Base-by-base conservation (phyloP, 2,888 invertebrate species). In the Scrobipalpa costella region DNA sequence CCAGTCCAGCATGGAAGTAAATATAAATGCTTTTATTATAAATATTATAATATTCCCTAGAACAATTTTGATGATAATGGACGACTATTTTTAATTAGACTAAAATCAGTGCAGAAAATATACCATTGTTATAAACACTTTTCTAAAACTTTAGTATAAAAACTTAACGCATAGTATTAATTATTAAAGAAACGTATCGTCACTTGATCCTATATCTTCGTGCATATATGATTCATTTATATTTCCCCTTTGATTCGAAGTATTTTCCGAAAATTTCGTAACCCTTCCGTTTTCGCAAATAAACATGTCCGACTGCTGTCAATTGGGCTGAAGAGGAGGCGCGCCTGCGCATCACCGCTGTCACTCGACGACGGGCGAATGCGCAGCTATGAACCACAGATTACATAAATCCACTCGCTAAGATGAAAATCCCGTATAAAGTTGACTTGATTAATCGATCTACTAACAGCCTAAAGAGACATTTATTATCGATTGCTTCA, bases 331-430 rank as follows among this genome's bases (percentile, higher is more conserved):
- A 83, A 77, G 76, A 74, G 78, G 78, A 68, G 64, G 73, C 83
- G 81, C 85, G 83, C 80, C 79, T 85, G 86, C 80, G 77, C 72
- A 73, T 70, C 70, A 69, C 72, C 67, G 73, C 75, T 76, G 79
- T 80, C 79, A 79, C 71, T 73, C 71, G 67, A 34, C 75, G 77
- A 77, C 78, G 78, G 74, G 74, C 73, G 70, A 70, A 72, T 71
- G 74, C 74, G 75, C 74, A 70, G 69, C 73, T 72, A 71, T 77
- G 77, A 77, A 72, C 70, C 72, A 69, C 66, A 78, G 84, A 84
- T 88, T 84, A 84, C 78, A 85, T 81, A 83, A 85, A 88, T 86
- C 85, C 82, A 78, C 76, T 71, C 66, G 71, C 79, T 86, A 81
- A 88, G 80, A 85, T 80, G 78, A 81, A 85, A 87, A 88, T 79